Percentiles rank a stretch among this genome's conserved stretches.
Evolutionary conservation across 2,888 invertebrate genomes (phyloP).

Genomic region (Noctua comes): DNA sequence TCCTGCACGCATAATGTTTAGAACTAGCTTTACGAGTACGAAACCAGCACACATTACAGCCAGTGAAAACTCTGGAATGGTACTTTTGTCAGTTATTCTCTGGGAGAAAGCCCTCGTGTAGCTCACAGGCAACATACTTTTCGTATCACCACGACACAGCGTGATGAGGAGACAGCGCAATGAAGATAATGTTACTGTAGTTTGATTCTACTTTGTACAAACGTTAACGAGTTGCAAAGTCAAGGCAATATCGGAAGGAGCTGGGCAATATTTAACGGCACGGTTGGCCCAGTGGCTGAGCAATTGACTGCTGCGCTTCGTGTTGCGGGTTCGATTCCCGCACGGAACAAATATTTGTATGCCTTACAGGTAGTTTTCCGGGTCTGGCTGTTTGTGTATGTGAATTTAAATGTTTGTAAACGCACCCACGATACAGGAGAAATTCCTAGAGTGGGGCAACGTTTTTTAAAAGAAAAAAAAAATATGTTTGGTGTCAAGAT

Average conservation of each 20-base stretch:
- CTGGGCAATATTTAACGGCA: too few relatives aligned
- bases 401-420: too few relatives aligned
- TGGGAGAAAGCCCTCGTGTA: slow-evolving; percentile 14
- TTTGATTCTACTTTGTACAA: slow-evolving; percentile 21
- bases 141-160: slow-evolving; percentile 7
- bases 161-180: slow-evolving; percentile 10
- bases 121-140: slow-evolving; percentile 5
- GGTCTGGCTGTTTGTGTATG: too few relatives aligned
- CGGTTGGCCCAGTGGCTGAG: too few relatives aligned
- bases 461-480: too few relatives aligned
- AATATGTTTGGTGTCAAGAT: too few relatives aligned
- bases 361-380: too few relatives aligned
- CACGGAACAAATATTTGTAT: too few relatives aligned
- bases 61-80: slow-evolving; percentile 24
- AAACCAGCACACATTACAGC: not conserved
- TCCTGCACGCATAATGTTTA: not conserved
- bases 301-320: too few relatives aligned
- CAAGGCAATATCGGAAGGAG: not conserved
- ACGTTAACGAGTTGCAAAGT: slow-evolving; percentile 7
- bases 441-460: too few relatives aligned
- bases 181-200: slow-evolving; percentile 19
- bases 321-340: too few relatives aligned
- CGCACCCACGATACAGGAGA: too few relatives aligned
- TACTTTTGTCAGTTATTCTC: slow-evolving; percentile 9
- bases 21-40: not conserved